Conservation (phyloP, 2,888 invertebrate species). For the Lydus trimaculatus region DNA sequence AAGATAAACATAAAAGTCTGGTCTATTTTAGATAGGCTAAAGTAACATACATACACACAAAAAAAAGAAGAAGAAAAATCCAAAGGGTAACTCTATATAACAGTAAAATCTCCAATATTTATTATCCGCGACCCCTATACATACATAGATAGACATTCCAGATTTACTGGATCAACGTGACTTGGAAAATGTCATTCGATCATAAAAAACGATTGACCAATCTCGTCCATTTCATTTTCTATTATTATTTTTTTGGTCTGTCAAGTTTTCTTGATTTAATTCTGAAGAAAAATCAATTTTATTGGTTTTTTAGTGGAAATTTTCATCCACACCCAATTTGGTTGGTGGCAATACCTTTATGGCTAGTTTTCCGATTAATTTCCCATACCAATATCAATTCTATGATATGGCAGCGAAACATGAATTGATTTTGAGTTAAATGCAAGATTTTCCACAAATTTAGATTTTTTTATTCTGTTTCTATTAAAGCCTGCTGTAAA, state of each 20-base stretch:
- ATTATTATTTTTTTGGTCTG: background rate
- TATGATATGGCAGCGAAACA: background rate
- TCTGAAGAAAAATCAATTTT: background rate
- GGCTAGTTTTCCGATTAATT: slow-evolving; percentile 3
- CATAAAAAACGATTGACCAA: background rate
- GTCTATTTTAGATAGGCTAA: background rate
- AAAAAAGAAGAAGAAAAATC: background rate
- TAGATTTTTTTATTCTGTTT: no score
- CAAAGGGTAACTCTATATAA: background rate
- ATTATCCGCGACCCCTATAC: background rate
- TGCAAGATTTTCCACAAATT: no score
- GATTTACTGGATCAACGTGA: slow-evolving; percentile 8
- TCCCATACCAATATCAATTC: slow-evolving; percentile 5
- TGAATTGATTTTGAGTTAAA: no score
- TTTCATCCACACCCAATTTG: background rate
- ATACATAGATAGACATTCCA: background rate
- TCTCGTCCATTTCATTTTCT: background rate
- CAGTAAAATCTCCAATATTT: background rate
- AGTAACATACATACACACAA: no score
- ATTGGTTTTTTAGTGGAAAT: background rate
- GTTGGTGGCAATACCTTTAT: background rate
- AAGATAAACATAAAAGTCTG: background rate
- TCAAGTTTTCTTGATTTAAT: background rate
- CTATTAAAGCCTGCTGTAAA: no score
- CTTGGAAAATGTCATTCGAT: background rate